A percentile compares a stretch with the other conserved stretches of the same genome.
Conservation (phyloP, 92 coral and sea anemone genomes). For the Palythoa heliodiscus region DNA sequence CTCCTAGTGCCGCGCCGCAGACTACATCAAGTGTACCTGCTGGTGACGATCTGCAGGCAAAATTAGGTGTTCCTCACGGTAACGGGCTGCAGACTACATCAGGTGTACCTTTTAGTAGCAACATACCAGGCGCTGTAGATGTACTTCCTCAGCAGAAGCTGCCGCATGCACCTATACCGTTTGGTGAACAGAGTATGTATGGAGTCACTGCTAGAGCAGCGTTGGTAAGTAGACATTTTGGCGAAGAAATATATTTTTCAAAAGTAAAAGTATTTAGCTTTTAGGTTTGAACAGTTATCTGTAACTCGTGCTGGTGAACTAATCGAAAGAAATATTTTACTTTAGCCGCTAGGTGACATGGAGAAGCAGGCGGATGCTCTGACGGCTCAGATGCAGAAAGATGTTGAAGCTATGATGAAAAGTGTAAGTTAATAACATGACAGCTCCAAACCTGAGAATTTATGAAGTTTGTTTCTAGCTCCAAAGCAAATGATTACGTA, state of each 20-base stretch:
- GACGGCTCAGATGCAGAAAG: slow-evolving; percentile 66
- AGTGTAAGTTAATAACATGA: slow-evolving; percentile 41
- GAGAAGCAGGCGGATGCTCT: slow-evolving; percentile 66
- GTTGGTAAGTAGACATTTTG: background rate
- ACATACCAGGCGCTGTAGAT: background rate
- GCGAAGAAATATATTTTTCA: background rate
- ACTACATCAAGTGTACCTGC: background rate
- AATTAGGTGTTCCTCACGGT: background rate
- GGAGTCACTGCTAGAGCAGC: slow-evolving; percentile 5
- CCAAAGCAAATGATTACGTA: too few species aligned
- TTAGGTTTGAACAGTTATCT: background rate
- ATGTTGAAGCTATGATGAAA: slow-evolving; percentile 74
- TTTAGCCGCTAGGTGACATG: slow-evolving; percentile 65
- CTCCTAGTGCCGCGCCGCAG: background rate
- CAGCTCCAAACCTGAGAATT: background rate
- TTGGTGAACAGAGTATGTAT: background rate
- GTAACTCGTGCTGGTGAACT: background rate
- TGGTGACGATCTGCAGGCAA: background rate
- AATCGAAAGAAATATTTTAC: background rate
- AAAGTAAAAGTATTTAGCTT: background rate
- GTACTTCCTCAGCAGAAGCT: background rate
- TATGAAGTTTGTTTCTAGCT: background rate
- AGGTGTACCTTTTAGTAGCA: background rate
- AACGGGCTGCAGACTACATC: background rate
- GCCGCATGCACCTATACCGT: background rate